Conservation (phyloP, 2,888 invertebrate species). For the Thyatira batis region DNA sequence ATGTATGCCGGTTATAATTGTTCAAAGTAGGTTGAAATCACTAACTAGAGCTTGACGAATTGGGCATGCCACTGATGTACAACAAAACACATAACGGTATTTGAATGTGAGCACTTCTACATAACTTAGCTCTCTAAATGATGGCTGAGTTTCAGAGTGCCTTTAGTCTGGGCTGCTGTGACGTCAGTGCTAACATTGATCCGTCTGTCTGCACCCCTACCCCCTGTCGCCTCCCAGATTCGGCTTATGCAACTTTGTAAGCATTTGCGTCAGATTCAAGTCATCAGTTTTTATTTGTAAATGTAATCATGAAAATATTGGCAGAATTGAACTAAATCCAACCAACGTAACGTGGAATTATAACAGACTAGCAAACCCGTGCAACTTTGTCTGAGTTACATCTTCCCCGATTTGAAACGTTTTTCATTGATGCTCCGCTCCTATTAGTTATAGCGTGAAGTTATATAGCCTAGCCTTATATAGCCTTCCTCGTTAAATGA, state of each 20-base stretch:
- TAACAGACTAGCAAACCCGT: too few relatives aligned
- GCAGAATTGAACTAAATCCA: too few relatives aligned
- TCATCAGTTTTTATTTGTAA: too few relatives aligned
- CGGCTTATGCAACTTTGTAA: conserved; percentile 67
- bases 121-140: neutral
- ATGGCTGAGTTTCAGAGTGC: conserved; percentile 10
- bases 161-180: conserved; percentile 47
- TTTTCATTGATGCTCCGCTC: too few relatives aligned
- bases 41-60: neutral
- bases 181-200: conserved; percentile 72
- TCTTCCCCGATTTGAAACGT: too few relatives aligned
- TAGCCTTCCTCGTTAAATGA: too few relatives aligned
- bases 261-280: conserved; percentile 25
- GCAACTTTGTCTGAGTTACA: too few relatives aligned
- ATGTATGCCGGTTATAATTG: neutral
- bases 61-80: neutral
- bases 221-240: conserved; percentile 32
- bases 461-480: too few relatives aligned
- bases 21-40: neutral
- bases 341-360: too few relatives aligned
- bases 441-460: too few relatives aligned
- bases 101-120: neutral
- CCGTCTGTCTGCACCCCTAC: conserved; percentile 58
- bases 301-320: too few relatives aligned
- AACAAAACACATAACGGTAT: neutral